A percentile compares a stretch with the other conserved stretches of the same genome.
Evolutionary conservation across 2,797 vertebrate genomes (phyloP).

Genomic region (Oreortyx pictus): DNA sequence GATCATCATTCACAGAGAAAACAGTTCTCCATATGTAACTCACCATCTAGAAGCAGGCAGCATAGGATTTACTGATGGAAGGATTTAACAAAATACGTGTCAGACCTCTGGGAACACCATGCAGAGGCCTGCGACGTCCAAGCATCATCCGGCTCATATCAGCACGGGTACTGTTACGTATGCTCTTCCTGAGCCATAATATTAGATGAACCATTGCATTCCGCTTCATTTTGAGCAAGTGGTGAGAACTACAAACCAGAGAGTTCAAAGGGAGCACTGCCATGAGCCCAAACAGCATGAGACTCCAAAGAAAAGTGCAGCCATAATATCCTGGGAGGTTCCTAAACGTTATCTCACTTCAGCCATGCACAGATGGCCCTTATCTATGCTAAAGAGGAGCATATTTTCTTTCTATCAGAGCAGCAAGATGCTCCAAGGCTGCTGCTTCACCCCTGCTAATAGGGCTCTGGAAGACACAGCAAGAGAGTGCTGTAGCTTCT

Average conservation of each 20-base stretch:
- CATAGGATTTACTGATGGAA: background rate
- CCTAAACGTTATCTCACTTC: background rate
- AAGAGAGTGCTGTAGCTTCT: background rate
- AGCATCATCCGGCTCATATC: background rate
- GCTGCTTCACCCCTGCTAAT: background rate
- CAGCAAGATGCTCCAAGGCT: background rate
- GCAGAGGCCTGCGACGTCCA: background rate
- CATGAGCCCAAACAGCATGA: background rate
- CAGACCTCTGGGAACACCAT: background rate
- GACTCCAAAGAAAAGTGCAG: background rate
- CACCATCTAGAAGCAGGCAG: background rate
- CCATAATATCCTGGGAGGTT: background rate
- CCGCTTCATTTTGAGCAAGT: background rate
- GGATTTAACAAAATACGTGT: background rate
- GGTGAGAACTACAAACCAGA: background rate
- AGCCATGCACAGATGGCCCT: slow-evolving; percentile 8
- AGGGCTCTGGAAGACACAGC: background rate
- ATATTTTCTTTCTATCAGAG: background rate
- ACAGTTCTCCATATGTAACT: background rate
- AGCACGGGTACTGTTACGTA: background rate
- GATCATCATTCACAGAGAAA: background rate
- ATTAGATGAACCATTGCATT: background rate
- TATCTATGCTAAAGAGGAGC: background rate
- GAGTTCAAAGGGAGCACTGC: background rate
- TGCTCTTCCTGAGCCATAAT: background rate